Base-by-base conservation (phyloP, 2,888 invertebrate genomes). In the Hirtodrosophila trivittata region DNA sequence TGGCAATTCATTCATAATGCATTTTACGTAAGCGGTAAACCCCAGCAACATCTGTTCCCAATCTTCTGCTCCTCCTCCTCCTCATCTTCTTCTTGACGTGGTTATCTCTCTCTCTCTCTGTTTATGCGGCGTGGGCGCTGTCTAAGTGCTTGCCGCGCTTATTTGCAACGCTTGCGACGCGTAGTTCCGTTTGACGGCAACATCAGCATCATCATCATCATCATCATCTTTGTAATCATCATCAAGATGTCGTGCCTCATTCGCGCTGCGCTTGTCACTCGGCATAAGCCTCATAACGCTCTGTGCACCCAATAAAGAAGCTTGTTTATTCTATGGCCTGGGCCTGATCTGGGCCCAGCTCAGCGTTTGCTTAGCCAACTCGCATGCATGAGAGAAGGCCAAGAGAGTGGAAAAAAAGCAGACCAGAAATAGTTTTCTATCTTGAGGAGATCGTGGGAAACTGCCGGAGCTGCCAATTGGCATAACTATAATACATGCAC, bases 121-220 rank as follows among this genome's bases (percentile, higher is more conserved):
- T n/a, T n/a, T n/a, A n/a, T 33, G 14, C 12, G 10, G 18, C 45
- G 66, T 70, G 57, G 71, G 54, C 26, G 70, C 54, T 64, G 49
- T 5, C 9, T 26, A 42, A 54, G 43, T 57, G 45, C 50, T 43
- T 55, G 47, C 49, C 55, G 51, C 47, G 43, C 54, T 58, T 42
- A 57, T 67, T 67, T 67, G 68, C 55, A 55, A 59, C 55, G 67
- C 64, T 49, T 67, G 35, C 62, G 55, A 42, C 39, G 59, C 71
- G 51, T 35, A 59, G 71, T 71, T 69, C 68, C 68, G 64, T 59
- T 72, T 63, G n/a, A n/a, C n/a, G n/a, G n/a, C n/a, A n/a, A n/a
- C n/a, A n/a, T n/a, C n/a, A n/a, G n/a, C n/a, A n/a, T n/a, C n/a
- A n/a, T n/a, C n/a, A n/a, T n/a, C 56, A 39, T 30, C 49, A 58